phyloP scores from a whole-genome alignment of 2,888 invertebrate species.

The Andrena trimmerana region DNA sequence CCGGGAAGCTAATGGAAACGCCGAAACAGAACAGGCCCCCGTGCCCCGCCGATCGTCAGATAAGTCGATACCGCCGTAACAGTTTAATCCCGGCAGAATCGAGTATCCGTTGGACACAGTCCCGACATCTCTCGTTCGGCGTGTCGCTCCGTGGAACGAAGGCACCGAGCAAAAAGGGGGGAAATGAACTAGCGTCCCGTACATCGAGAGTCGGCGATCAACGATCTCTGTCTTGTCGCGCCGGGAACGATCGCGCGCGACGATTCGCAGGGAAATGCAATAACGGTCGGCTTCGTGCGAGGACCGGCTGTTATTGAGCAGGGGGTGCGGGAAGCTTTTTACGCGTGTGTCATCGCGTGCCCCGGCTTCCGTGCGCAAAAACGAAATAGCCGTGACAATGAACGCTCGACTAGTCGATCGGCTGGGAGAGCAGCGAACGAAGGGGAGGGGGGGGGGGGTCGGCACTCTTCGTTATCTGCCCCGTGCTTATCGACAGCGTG shows the following conservation, averaged over 20 bases:
- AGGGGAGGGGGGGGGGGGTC: background rate
- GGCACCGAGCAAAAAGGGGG: conserved; percentile 4
- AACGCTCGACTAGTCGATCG: conserved; percentile 22
- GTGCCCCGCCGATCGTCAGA: background rate
- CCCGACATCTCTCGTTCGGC: background rate
- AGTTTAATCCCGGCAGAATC: conserved; percentile 12
- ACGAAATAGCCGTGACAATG: conserved; percentile 22
- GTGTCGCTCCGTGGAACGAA: background rate
- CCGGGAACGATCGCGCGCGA: conserved; percentile 51
- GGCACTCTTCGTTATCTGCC: conserved; percentile 38
- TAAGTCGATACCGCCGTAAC: background rate
- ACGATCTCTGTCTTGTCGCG: conserved; percentile 36
- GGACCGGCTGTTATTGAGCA: conserved; percentile 68
- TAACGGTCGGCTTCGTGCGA: conserved; percentile 46
- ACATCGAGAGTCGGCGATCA: conserved; percentile 15
- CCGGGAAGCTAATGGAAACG: conserved; percentile 28
- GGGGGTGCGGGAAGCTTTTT: conserved; percentile 69
- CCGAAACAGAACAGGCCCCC: background rate
- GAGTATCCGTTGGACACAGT: background rate
- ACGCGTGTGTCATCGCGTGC: conserved; percentile 67
- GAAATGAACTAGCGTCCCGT: conserved; percentile 38
- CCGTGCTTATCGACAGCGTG: conserved; percentile 35
- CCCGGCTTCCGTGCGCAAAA: conserved; percentile 50
- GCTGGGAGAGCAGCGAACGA: background rate
- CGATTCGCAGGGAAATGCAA: conserved; percentile 56